A percentile compares a stretch with the other conserved stretches of the same genome.
phyloP scores from a whole-genome alignment of 2,113 vertebrate species.

The Okapia johnstoni region DNA sequence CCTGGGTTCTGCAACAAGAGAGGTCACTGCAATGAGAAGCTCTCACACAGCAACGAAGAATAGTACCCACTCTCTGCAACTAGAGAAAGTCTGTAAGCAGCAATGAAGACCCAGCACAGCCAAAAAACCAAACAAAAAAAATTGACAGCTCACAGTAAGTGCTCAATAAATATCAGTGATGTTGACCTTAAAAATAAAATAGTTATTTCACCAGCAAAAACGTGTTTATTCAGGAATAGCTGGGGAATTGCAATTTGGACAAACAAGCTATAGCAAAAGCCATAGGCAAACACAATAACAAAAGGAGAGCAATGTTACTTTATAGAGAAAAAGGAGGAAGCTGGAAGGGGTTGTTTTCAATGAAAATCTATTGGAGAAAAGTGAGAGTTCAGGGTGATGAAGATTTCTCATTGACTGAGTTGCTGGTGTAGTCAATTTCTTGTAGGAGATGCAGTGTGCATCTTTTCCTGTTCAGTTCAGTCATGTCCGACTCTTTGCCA shows the following conservation, averaged over 20 bases:
- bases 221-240: background rate
- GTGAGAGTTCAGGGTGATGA: background rate
- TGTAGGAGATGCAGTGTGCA: background rate
- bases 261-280: background rate
- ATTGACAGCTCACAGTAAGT: background rate
- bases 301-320: background rate
- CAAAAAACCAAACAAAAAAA: background rate
- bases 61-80: background rate
- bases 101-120: background rate
- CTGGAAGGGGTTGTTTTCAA: background rate
- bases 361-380: background rate
- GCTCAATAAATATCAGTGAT: background rate
- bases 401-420: background rate
- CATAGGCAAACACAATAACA: background rate
- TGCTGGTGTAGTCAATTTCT: background rate
- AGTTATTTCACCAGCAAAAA: background rate
- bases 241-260: background rate
- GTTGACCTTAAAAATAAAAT: background rate
- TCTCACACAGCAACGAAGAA: background rate
- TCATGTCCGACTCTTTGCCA: background rate
- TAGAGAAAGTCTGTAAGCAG: background rate
- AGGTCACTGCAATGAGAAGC: background rate
- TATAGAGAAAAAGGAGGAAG: background rate
- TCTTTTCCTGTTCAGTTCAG: background rate
- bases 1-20: background rate